Base-by-base conservation (phyloP, 1,140 invertebrate species). In the Kradibia gibbosae region DNA sequence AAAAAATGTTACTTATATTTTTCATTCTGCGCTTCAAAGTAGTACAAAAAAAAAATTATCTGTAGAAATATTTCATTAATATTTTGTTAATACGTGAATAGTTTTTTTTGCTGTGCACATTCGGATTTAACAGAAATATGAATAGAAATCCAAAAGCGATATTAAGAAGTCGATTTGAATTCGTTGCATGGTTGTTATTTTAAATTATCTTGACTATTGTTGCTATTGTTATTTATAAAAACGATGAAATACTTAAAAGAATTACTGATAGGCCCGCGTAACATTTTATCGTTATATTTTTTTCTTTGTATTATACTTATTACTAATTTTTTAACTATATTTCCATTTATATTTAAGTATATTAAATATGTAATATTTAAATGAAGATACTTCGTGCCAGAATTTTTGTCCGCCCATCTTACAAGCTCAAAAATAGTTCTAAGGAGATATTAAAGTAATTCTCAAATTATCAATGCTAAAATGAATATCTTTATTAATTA, bases 341-440 rank as follows among this genome's bases (percentile, higher is more conserved):
- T n/a, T n/a, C n/a, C n/a, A n/a, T n/a, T n/a, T n/a, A n/a, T n/a
- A n/a, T n/a, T n/a, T n/a, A n/a, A n/a, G n/a, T n/a, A n/a, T n/a
- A n/a, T n/a, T n/a, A n/a, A n/a, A n/a, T n/a, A n/a, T n/a, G n/a
- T n/a, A n/a, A n/a, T n/a, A n/a, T n/a, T n/a, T n/a, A n/a, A n/a
- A n/a, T n/a, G n/a, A n/a, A n/a, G n/a, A n/a, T n/a, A 25, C 0
- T 39, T 57, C n/a, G n/a, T 28, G 17, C 20, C 62, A n/a, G 17
- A 15, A 20, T 13, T 75, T 28, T 48, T 31, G 45, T 48, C 15
- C 55, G 74, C 48, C 39, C 74, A 20, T 65, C 31, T 28, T 48
- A 45, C 48, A 65, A 77, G 74, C 74, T 77, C 55, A 48, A 48
- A 7, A 60, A 76, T 76, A 13, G 53, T 77, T 77, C 11, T 55